Base-by-base conservation (phyloP, 2,113 vertebrate genomes). In the Rhinoderma darwinii region DNA sequence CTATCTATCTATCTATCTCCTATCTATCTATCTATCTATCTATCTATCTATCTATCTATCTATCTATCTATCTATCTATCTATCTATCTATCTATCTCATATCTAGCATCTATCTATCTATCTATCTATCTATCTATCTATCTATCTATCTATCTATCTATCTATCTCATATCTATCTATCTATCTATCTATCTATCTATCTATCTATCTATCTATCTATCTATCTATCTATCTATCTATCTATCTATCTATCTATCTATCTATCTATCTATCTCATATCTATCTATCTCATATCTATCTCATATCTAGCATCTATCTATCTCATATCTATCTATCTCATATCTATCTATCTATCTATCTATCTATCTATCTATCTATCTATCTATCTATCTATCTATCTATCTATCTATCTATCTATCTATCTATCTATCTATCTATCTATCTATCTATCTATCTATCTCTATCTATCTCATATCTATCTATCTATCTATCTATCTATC, bases 281-380 rank as follows among this genome's bases (percentile, higher is more conserved):
- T 54, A 54, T 54, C 50, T 54, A 54, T 54, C 50, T n/a, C n/a
- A n/a, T 54, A 54, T 54, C 3, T 54, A 54, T 54, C 50, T n/a
- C n/a, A n/a, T 54, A 54, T 54, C 50, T 54, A 54, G 30, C 4
- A 66, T 32, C 50, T 54, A 54, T 76, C 27, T 76, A 47, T 44
- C 39, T n/a, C n/a, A n/a, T 47, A 44, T 77, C 43, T 77, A 77
- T 77, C 20, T 77, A 50, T 77, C 43, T n/a, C n/a, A n/a, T 59
- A 59, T 59, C 10, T 79, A 79, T 15, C 50, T 37, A 39, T 51
- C 47, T 35, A 56, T 51, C 25, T 54, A 78, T 54, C 47, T 78
- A 50, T 54, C 25, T 78, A 76, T 76, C 37, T 76, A 76, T 76
- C 37, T 77, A 54, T 37, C 17, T 37, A 35, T 35, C 63, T 68